Percentiles rank a stretch among this genome's conserved stretches.
Conservation (phyloP, 2,113 vertebrate species). For the Brachionichthys hirsutus region DNA sequence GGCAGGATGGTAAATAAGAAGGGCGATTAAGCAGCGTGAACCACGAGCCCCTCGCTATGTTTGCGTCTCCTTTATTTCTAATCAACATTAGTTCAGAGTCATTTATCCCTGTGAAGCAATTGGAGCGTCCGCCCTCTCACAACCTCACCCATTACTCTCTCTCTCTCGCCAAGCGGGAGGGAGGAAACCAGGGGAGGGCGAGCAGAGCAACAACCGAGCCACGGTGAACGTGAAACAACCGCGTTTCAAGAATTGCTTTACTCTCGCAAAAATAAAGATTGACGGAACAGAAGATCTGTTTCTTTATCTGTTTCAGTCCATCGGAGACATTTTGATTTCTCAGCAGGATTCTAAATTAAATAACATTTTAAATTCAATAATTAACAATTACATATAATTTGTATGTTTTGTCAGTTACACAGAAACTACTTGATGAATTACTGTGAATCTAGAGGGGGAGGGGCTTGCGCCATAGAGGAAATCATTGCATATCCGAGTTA, state of each 20-base stretch:
- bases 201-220: not conserved
- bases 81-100: conserved; percentile 74
- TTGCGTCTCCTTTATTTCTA: conserved; percentile 56
- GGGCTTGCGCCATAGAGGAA: too few relatives aligned
- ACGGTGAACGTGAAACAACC: too few relatives aligned
- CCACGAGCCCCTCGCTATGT: conserved; percentile 49
- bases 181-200: conserved; percentile 26
- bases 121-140: conserved; percentile 56
- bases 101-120: conserved; percentile 67
- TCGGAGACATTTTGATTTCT: too few relatives aligned
- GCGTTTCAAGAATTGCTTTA: not conserved
- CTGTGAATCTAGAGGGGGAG: too few relatives aligned
- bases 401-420: too few relatives aligned
- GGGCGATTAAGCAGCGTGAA: conserved; percentile 57
- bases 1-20: conserved; percentile 60
- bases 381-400: too few relatives aligned
- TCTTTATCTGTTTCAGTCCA: not conserved
- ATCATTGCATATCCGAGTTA: not conserved
- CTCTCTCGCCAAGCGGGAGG: conserved; percentile 46
- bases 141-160: conserved; percentile 63
- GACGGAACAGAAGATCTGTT: not conserved
- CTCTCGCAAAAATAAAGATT: not conserved
- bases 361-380: too few relatives aligned
- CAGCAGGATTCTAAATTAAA: not conserved
- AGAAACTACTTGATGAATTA: too few relatives aligned